phyloP scores from a whole-genome alignment of 2,113 vertebrate genomes.

The Myanophis thanlyinensis region DNA sequence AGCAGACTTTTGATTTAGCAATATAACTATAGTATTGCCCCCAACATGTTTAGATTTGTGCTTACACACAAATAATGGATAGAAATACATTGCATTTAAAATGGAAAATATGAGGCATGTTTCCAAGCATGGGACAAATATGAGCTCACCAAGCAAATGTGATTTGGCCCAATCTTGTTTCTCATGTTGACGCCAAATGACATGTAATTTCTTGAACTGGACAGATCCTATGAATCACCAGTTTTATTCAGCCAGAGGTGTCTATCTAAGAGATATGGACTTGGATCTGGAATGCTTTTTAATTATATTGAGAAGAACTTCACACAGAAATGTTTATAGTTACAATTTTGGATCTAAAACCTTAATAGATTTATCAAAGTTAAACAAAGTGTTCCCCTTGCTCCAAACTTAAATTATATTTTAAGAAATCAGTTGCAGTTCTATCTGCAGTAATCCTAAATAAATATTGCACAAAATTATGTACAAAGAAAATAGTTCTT shows the following conservation, averaged over 20 bases:
- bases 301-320: not conserved
- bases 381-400: too few relatives aligned
- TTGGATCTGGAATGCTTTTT: not conserved
- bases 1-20: not conserved
- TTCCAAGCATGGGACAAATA: slow-evolving; percentile 12
- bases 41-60: not conserved
- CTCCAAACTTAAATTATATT: not conserved
- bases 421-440: not conserved
- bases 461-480: not conserved
- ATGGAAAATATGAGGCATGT: not conserved
- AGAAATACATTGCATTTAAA: slow-evolving; percentile 10
- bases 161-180: not conserved
- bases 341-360: not conserved
- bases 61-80: not conserved
- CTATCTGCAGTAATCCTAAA: not conserved
- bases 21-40: not conserved
- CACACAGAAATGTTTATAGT: not conserved
- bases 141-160: not conserved
- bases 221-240: slow-evolving; percentile 4
- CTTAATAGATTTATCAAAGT: not conserved
- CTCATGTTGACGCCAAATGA: slow-evolving; percentile 9
- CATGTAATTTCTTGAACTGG: not conserved
- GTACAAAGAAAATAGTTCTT: slow-evolving; percentile 15
- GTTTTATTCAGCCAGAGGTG: slow-evolving; percentile 23
- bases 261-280: not conserved